Evolutionary conservation across 2,888 invertebrate species (phyloP).

Genomic region (Anorthoa munda): DNA sequence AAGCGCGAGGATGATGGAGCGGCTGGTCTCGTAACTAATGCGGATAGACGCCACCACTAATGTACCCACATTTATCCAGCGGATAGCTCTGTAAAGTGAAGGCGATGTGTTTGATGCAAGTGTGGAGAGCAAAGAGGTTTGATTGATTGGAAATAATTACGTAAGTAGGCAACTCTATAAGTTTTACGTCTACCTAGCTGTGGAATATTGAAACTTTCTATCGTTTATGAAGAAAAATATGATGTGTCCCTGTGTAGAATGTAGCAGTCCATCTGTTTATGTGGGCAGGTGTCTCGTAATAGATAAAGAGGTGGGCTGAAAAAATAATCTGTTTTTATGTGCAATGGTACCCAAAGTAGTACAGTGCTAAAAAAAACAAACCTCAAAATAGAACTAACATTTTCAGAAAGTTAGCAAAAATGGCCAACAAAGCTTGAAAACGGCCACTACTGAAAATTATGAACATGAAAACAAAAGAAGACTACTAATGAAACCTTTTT

Average conservation of each 20-base stretch:
- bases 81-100: slow-evolving; percentile 27
- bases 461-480: neutral
- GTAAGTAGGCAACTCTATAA: slow-evolving; percentile 8
- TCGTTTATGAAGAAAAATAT: slow-evolving; percentile 1
- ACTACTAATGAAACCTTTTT: too few relatives aligned
- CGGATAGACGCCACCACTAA: slow-evolving; percentile 74
- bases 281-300: neutral
- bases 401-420: too few relatives aligned
- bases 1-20: slow-evolving; percentile 69
- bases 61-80: slow-evolving; percentile 74
- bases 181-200: neutral
- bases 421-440: neutral
- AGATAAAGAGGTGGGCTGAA: neutral
- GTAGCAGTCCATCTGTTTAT: neutral
- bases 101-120: slow-evolving; percentile 34
- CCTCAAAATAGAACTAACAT: neutral
- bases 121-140: slow-evolving; percentile 13
- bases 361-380: neutral
- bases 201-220: neutral
- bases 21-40: slow-evolving; percentile 72
- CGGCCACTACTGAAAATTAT: neutral
- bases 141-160: slow-evolving; percentile 49
- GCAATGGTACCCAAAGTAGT: too few relatives aligned
- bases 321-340: too few relatives aligned
- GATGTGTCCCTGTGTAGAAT: neutral